Conservation (phyloP, 2,888 invertebrate genomes). For the Perdita meconis region DNA sequence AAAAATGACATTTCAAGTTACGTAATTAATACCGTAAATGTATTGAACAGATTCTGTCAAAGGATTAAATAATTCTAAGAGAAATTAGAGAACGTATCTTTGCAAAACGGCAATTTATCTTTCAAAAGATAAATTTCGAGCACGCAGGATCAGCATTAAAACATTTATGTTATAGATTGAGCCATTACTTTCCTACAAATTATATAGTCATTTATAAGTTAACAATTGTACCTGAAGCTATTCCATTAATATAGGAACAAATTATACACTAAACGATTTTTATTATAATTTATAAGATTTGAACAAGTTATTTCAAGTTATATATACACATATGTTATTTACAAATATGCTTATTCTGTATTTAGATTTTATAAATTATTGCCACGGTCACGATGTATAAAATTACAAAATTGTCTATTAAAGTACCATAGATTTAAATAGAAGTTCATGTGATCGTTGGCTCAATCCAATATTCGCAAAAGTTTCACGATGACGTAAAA, state of each 20-base stretch:
- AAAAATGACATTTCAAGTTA: too few species aligned
- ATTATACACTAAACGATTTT: neutral
- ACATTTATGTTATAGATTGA: conserved; percentile 41
- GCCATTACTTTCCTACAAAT: conserved; percentile 30
- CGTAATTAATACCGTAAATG: too few species aligned
- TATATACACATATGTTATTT: conserved; percentile 39
- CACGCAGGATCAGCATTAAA: conserved; percentile 13
- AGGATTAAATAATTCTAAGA: neutral
- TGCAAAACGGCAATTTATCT: conserved; percentile 1
- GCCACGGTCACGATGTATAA: conserved; percentile 6
- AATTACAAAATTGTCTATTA: conserved; percentile 25
- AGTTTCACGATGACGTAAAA: conserved; percentile 14
- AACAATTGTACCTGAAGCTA: neutral
- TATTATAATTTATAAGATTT: conserved; percentile 32
- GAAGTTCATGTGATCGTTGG: conserved; percentile 7
- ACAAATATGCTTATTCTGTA: conserved; percentile 35
- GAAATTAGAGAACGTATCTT: neutral
- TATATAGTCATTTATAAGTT: conserved; percentile 6
- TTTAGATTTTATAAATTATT: conserved; percentile 25
- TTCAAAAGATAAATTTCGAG: conserved; percentile 1
- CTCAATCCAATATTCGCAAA: conserved; percentile 27
- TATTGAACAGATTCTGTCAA: too few species aligned
- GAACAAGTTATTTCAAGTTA: conserved; percentile 30
- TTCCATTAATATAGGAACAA: neutral
- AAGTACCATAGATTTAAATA: conserved; percentile 1